phyloP scores from a whole-genome alignment of 2,888 invertebrate genomes.

The Exocentrus adspersus region DNA sequence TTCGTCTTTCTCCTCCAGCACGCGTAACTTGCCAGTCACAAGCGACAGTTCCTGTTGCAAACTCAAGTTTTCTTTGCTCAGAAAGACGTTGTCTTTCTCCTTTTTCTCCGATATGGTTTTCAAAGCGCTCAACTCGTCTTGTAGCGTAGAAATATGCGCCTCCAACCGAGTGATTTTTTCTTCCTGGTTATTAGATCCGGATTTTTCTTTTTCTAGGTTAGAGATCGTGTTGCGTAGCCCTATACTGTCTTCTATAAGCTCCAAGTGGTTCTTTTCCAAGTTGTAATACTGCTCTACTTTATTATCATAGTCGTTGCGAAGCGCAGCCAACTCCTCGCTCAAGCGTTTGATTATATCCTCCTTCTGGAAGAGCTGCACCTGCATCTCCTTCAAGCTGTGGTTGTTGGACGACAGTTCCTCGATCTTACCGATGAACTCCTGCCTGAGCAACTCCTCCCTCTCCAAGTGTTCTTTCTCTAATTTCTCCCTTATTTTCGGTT shows the following conservation, averaged over 20 bases:
- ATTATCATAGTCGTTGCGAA: conserved; percentile 39
- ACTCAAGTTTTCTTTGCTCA: conserved; percentile 39
- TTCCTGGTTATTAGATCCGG: conserved; percentile 36
- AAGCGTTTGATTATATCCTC: conserved; percentile 61
- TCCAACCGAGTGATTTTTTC: conserved; percentile 45
- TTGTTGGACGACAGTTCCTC: conserved; percentile 48
- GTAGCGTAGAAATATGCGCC: conserved; percentile 45
- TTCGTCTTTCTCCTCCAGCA: conserved; percentile 42
- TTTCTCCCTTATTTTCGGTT: conserved; percentile 54
- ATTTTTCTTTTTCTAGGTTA: conserved; percentile 45
- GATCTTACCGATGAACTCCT: conserved; percentile 52
- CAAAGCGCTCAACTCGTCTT: conserved; percentile 43
- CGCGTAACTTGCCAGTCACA: conserved; percentile 32
- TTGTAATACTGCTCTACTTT: conserved; percentile 47
- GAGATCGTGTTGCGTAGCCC: conserved; percentile 41
- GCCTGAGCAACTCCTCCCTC: conserved; percentile 48
- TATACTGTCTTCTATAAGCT: conserved; percentile 55
- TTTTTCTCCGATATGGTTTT: conserved; percentile 41
- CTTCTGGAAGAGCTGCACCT: conserved; percentile 65
- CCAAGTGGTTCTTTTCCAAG: conserved; percentile 56
- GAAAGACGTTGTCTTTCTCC: conserved; percentile 40
- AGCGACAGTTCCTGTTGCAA: conserved; percentile 35
- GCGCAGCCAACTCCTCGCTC: conserved; percentile 41
- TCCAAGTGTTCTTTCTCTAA: conserved; percentile 47
- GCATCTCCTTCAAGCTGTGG: conserved; percentile 60